Percentiles rank a stretch among this genome's conserved stretches.
Evolutionary conservation across 2,113 vertebrate genomes (phyloP).

Genomic region (Ammospiza caudacuta): DNA sequence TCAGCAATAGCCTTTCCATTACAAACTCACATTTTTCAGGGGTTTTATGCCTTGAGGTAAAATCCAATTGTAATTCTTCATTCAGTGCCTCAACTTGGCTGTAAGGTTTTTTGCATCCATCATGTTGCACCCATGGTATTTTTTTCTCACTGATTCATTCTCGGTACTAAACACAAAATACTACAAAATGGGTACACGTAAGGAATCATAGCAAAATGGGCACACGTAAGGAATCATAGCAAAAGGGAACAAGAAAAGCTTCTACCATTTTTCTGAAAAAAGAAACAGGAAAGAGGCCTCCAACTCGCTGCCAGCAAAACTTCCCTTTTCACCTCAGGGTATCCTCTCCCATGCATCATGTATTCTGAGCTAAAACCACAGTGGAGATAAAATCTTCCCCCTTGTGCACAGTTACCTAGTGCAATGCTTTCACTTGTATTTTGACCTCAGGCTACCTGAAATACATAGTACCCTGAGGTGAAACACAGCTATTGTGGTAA

Average conservation of each 20-base stretch:
- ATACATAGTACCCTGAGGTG: constrained; percentile 27
- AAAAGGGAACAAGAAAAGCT: background rate
- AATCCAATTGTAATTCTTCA: constrained; percentile 25
- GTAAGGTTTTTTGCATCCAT: constrained; percentile 21
- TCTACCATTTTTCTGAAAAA: background rate
- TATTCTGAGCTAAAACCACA: constrained; percentile 1
- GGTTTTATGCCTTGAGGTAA: constrained; percentile 45
- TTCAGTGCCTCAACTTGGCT: background rate
- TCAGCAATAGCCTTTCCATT: constrained; percentile 50
- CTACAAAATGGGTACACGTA: background rate
- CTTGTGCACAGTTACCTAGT: background rate
- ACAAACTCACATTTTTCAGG: constrained; percentile 41
- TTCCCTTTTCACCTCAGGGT: constrained; percentile 27
- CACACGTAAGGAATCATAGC: background rate
- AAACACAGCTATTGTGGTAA: background rate
- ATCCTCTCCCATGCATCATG: background rate
- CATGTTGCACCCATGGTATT: background rate
- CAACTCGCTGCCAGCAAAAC: background rate
- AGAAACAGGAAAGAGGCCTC: background rate
- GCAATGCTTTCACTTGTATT: background rate
- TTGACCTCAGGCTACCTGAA: constrained; percentile 45
- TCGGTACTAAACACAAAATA: constrained; percentile 15
- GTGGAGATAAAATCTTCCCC: background rate
- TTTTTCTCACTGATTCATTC: constrained; percentile 12
- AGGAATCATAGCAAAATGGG: background rate